Evolutionary conservation across 2,797 vertebrate genomes (phyloP).

Genomic region (Crossoptilon crossoptilon): DNA sequence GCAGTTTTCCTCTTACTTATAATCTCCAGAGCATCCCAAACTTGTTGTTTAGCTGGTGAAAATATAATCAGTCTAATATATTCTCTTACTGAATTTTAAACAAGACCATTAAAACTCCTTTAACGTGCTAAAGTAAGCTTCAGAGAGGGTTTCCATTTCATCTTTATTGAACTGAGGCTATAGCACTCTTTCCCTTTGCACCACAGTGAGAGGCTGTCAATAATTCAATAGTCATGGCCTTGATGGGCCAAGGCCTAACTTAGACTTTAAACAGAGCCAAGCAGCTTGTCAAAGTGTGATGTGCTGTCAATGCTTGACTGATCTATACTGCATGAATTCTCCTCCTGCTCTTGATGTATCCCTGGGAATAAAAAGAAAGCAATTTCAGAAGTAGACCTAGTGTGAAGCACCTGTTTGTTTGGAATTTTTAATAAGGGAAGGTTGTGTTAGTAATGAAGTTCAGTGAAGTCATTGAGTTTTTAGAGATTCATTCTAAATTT

Average conservation of each 20-base stretch:
- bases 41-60: conserved; percentile 79
- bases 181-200: conserved; percentile 75
- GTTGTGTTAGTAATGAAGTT: conserved; percentile 18
- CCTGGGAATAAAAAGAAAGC: conserved; percentile 82
- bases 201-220: conserved; percentile 83
- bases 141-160: conserved; percentile 87
- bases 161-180: conserved; percentile 82
- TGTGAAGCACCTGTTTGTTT: conserved; percentile 80
- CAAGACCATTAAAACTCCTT: conserved; percentile 85
- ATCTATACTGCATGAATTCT: conserved; percentile 87
- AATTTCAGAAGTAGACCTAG: conserved; percentile 79
- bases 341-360: conserved; percentile 77
- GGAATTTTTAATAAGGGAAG: conserved; percentile 73
- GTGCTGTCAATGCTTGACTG: conserved; percentile 82
- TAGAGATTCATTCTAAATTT: not conserved
- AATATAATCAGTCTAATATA: conserved; percentile 81
- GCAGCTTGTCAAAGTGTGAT: conserved; percentile 84
- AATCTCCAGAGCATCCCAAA: conserved; percentile 67
- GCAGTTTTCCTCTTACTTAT: conserved; percentile 56
- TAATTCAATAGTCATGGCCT: conserved; percentile 87
- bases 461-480: not conserved
- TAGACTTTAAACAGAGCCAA: conserved; percentile 85
- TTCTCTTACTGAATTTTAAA: conserved; percentile 86
- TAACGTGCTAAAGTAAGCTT: conserved; percentile 84
- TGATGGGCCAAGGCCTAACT: conserved; percentile 83